These are phyloP conservation scores for Mythimna loreyi DNA, from an alignment of 2,888 invertebrate species.

Conservation along the genomic window DNA sequence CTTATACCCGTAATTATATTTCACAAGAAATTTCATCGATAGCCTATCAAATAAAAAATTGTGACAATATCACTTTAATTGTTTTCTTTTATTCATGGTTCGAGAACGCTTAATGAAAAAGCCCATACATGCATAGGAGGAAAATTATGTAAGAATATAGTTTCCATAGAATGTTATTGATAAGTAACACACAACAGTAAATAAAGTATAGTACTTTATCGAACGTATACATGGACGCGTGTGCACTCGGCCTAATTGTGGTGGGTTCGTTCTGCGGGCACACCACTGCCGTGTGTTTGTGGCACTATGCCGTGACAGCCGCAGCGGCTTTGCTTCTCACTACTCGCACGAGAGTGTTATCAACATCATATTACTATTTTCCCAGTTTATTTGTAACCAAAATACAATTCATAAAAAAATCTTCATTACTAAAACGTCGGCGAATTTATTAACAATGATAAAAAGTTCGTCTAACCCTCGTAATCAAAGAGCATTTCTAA, in stretches of 20 bases:
- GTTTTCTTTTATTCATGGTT: too few relatives aligned
- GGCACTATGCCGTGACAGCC: conserved; percentile 52
- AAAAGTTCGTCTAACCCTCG: conserved; percentile 25
- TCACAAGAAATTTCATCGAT: too few relatives aligned
- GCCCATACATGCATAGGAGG: too few relatives aligned
- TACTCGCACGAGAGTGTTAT: conserved; percentile 8
- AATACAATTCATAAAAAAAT: too few relatives aligned
- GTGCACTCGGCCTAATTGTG: conserved; percentile 58
- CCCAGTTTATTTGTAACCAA: background rate
- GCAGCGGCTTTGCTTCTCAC: conserved; percentile 38
- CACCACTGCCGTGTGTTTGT: conserved; percentile 57
- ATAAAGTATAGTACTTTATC: conserved; percentile 18
- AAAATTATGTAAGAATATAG: background rate
- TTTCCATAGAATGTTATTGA: conserved; percentile 16
- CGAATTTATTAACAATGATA: conserved; percentile 22
- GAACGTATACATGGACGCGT: conserved; percentile 4
- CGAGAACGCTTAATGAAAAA: too few relatives aligned
- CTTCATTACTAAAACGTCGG: background rate
- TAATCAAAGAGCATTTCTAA: conserved; percentile 40
- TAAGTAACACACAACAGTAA: too few relatives aligned
- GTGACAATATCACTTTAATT: too few relatives aligned
- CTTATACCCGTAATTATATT: too few relatives aligned
- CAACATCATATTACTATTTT: background rate
- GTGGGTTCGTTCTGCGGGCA: conserved; percentile 33
- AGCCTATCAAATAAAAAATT: too few relatives aligned